A percentile compares a stretch with the other conserved stretches of the same genome.
Conservation (phyloP, 2,888 invertebrate species). For the Chymomyza procnemis region DNA sequence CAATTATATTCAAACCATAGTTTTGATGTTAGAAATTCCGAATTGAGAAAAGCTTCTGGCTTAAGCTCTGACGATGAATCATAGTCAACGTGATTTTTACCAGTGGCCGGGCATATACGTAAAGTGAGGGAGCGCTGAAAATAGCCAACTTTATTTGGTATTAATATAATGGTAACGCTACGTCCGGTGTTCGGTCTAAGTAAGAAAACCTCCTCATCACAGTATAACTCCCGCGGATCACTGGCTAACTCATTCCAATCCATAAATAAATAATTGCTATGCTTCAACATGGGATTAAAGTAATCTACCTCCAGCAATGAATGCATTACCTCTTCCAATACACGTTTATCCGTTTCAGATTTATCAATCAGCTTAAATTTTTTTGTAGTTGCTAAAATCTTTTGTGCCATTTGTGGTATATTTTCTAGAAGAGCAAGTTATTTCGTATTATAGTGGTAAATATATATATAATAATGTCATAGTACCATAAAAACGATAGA, state of each 20-base stretch:
- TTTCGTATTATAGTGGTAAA: background rate
- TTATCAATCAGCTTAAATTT: constrained; percentile 59
- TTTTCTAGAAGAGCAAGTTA: constrained; percentile 39
- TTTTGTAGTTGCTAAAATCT: constrained; percentile 58
- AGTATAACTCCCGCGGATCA: constrained; percentile 72
- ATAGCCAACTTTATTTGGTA: constrained; percentile 70
- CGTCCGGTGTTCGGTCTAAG: constrained; percentile 70
- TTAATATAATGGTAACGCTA: constrained; percentile 64
- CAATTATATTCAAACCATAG: constrained; percentile 71
- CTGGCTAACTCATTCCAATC: constrained; percentile 73
- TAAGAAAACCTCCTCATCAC: constrained; percentile 69
- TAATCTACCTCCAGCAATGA: constrained; percentile 59
- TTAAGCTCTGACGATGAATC: constrained; percentile 32
- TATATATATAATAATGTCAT: background rate
- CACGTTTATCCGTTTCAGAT: constrained; percentile 62
- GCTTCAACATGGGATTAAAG: constrained; percentile 59
- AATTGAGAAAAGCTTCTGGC: constrained; percentile 35
- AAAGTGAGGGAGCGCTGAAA: constrained; percentile 59
- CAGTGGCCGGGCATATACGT: constrained; percentile 59
- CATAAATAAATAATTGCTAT: constrained; percentile 66
- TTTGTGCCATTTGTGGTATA: constrained; percentile 51
- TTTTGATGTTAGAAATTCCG: constrained; percentile 56
- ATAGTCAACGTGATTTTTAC: background rate
- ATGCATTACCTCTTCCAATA: constrained; percentile 62
- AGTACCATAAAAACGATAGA: no score